Conservation (phyloP, 2,888 invertebrate genomes). For the Gastrophysa polygoni region DNA sequence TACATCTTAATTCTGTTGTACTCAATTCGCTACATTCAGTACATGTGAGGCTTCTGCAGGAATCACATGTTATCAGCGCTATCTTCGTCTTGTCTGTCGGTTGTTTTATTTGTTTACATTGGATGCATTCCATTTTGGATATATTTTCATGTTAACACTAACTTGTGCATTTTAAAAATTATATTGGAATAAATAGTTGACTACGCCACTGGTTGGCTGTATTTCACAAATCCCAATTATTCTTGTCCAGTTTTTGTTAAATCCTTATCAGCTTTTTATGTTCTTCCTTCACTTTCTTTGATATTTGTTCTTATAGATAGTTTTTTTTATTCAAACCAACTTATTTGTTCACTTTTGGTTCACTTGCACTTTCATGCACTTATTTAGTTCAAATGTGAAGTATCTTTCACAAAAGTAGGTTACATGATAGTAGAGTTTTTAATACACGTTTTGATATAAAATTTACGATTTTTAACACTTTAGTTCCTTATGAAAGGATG, state of each 20-base stretch:
- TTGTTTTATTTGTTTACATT: neutral
- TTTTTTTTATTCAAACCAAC: neutral
- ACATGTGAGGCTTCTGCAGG: neutral
- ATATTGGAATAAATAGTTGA: neutral
- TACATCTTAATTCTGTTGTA: neutral
- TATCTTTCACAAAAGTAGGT: neutral
- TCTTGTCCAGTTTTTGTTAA: too few relatives aligned
- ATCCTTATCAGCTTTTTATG: neutral
- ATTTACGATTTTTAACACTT: too few relatives aligned
- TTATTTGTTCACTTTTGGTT: neutral
- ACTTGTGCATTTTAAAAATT: too few relatives aligned
- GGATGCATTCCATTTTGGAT: constrained; percentile 4
- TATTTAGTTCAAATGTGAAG: neutral
- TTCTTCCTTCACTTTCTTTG: constrained; percentile 2
- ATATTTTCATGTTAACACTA: neutral
- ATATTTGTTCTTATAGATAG: neutral
- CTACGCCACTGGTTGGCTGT: neutral
- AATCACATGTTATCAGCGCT: neutral
- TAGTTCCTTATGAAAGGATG: too few relatives aligned
- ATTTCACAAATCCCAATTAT: neutral
- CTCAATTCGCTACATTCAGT: neutral
- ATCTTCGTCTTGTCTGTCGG: neutral
- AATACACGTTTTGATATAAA: neutral
- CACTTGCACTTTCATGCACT: neutral
- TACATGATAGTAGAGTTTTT: neutral